Percentiles rank a stretch among this genome's conserved stretches.
phyloP scores from a whole-genome alignment of 2,797 vertebrate genomes.

The Bovichtus variegatus region DNA sequence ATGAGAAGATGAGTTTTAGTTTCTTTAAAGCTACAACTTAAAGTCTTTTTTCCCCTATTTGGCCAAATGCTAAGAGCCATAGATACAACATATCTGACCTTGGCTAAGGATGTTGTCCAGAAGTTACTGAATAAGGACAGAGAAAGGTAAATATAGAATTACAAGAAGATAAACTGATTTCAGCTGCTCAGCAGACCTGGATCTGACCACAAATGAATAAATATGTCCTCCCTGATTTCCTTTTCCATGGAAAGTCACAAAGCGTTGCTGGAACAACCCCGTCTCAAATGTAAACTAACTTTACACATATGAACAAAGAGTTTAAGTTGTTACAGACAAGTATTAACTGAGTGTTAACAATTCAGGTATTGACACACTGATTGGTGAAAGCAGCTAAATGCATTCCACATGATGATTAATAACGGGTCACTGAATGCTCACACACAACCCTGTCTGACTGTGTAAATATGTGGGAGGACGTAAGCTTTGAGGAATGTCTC shows the following conservation, averaged over 20 bases:
- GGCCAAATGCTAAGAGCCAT: not conserved
- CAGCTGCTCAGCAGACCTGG: not conserved
- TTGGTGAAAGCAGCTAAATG: conserved; percentile 17
- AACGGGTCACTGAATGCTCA: conserved; percentile 49
- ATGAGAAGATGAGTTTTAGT: not conserved
- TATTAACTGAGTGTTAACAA: conserved; percentile 2
- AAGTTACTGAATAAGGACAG: not conserved
- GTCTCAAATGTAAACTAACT: not conserved
- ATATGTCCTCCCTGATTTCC: not conserved
- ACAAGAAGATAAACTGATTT: not conserved
- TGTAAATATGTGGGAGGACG: conserved; percentile 48
- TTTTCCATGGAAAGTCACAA: conserved; percentile 9
- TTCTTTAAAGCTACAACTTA: not conserved
- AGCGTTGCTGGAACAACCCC: fast-evolving
- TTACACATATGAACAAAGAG: not conserved
- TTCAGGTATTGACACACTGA: conserved; percentile 27
- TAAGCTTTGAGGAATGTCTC: conserved; percentile 74
- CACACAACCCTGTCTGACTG: conserved; percentile 40
- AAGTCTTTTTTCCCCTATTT: not conserved
- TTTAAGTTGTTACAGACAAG: not conserved
- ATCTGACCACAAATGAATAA: not conserved
- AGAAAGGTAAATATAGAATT: conserved; percentile 3
- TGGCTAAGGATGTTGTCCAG: not conserved
- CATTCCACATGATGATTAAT: conserved; percentile 57
- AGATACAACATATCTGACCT: not conserved